These are phyloP conservation scores for Leptatherina wallacei DNA, from an alignment of 2,797 vertebrate genomes.

Conservation along the genomic window DNA sequence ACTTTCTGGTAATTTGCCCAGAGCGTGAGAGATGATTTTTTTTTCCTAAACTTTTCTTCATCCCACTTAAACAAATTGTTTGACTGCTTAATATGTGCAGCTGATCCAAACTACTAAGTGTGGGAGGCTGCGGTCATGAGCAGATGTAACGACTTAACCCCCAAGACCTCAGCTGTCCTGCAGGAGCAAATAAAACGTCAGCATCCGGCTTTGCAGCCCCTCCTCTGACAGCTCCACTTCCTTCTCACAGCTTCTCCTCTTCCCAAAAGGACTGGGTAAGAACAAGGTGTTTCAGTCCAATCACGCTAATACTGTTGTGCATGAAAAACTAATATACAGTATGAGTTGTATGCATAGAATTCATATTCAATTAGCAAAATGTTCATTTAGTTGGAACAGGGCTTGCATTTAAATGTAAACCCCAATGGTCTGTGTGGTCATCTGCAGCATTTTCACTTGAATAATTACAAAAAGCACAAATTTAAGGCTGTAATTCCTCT, in stretches of 20 bases:
- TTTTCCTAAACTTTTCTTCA: conserved; percentile 8
- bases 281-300: conserved; percentile 25
- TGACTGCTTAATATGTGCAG: conserved; percentile 21
- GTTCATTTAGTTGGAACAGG: neutral
- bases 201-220: conserved; percentile 80
- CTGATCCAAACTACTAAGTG: conserved; percentile 47
- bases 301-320: neutral
- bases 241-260: conserved; percentile 60
- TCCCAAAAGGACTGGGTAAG: conserved; percentile 18
- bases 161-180: conserved; percentile 78
- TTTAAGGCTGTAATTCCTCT: neutral
- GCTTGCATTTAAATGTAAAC: neutral
- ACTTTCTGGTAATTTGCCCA: conserved; percentile 11
- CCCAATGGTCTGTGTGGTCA: neutral
- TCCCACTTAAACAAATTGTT: conserved; percentile 32
- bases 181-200: conserved; percentile 84
- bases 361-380: neutral
- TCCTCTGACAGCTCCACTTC: conserved; percentile 75
- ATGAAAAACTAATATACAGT: neutral
- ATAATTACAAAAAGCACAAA: conserved; percentile 3
- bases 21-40: neutral
- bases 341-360: neutral
- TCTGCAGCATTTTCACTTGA: neutral
- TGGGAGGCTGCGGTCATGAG: conserved; percentile 67
- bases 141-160: conserved; percentile 85